phyloP scores from a whole-genome alignment of 2,797 vertebrate species.

The Liparis tanakae region DNA sequence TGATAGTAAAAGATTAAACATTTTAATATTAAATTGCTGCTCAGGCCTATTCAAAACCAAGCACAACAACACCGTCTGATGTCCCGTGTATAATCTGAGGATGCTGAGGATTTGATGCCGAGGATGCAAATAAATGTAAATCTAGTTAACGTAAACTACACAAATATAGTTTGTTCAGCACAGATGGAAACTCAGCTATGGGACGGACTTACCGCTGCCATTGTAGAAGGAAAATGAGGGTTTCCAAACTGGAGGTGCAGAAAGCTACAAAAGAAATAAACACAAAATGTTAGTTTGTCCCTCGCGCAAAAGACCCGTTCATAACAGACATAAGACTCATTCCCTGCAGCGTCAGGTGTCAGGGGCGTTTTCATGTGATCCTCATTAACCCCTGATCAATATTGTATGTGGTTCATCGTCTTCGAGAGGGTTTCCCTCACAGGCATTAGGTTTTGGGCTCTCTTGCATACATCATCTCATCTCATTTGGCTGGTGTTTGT shows the following conservation, averaged over 20 bases:
- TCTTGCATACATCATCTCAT: conserved; percentile 37
- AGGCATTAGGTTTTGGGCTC: conserved; percentile 16
- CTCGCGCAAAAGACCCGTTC: not conserved
- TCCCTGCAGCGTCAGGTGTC: conserved; percentile 4
- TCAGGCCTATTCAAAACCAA: not conserved
- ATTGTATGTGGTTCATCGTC: conserved; percentile 57
- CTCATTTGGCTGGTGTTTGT: conserved; percentile 47
- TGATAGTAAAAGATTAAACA: not conserved
- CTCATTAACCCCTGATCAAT: conserved; percentile 62
- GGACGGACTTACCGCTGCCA: conserved; percentile 84
- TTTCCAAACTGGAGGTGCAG: conserved; percentile 49
- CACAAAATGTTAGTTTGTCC: not conserved
- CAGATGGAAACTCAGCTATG: not conserved
- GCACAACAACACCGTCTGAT: not conserved
- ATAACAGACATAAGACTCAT: not conserved
- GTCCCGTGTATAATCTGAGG: not conserved
- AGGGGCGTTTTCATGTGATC: conserved; percentile 1
- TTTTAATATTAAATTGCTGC: not conserved
- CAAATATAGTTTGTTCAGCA: not conserved
- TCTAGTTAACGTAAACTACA: not conserved
- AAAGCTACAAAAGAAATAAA: conserved; percentile 57
- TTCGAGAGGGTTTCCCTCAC: conserved; percentile 44
- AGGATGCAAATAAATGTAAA: conserved; percentile 52
- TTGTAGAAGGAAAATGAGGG: conserved; percentile 54
- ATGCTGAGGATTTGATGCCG: no score